Base-by-base conservation (phyloP, 2,113 vertebrate genomes). In the Vicugna pacos region DNA sequence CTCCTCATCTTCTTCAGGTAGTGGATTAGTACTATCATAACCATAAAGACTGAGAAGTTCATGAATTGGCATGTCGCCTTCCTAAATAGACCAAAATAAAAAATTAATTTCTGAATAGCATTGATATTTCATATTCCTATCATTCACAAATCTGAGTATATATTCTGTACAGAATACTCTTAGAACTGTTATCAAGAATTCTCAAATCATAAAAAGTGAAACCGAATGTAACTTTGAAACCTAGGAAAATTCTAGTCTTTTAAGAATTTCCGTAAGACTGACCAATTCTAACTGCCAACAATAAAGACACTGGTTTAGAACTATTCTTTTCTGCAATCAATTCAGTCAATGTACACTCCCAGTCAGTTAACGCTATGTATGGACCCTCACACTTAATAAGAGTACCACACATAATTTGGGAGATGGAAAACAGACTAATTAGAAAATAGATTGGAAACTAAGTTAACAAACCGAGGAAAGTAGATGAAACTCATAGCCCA, bases 21-120 rank as follows among this genome's bases (percentile, higher is more conserved):
- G 99, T 48, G 99, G 99, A 67, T 99, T 98, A 67, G 98, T 98
- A 75, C 98, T 98, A 6, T 99, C 99, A 80, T 99, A 99, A 91
- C 99, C 99, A 3, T 99, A 99, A 81, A 99, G 98, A 97, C 99
- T 99, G 80, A 99, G 98, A 64, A 99, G 99, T 97, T 99, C 99
- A 92, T 99, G 99, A 98, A 99, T 99, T 77, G 99, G 99, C 99
- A 99, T 99, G 85, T 99, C 99, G 0, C 99, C 99, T 93, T 99
- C 99, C 99, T 99, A 97, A 95, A 91, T 52, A 76, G 54, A 95
- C 77, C 83, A 95, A 98, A 83, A 82, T 30, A 80, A 75, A 97
- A 96, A 48, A 24, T 69, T 38, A 86, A 79, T 50, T n/a, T 73
- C 96, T 58, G 82, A 35, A 20, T 72, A 52, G 8, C 26, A 42